These are phyloP conservation scores for Brenthis hecate DNA, from an alignment of 2,888 invertebrate genomes.

Conservation along the genomic window DNA sequence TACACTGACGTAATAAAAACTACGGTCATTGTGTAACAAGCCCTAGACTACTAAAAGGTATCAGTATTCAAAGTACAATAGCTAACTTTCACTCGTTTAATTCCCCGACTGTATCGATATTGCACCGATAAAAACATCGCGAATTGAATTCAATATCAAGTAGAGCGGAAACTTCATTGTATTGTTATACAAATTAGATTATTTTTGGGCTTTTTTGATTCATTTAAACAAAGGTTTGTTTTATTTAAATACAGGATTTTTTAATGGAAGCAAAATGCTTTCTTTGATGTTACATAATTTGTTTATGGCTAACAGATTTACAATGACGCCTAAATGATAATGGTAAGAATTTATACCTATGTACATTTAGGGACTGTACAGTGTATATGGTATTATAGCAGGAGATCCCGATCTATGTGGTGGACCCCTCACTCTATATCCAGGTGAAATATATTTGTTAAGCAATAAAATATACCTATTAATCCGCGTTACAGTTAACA, in stretches of 20 bases:
- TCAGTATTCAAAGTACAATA: constrained; percentile 47
- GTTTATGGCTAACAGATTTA: not conserved
- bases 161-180: constrained; percentile 54
- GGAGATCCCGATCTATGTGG: too few relatives aligned
- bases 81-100: constrained; percentile 62
- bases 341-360: too few relatives aligned
- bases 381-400: too few relatives aligned
- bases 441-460: too few relatives aligned
- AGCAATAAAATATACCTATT: too few relatives aligned
- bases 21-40: constrained; percentile 36
- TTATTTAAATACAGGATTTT: not conserved
- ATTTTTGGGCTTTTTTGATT: constrained; percentile 14
- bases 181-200: constrained; percentile 28
- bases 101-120: constrained; percentile 49
- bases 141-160: constrained; percentile 56
- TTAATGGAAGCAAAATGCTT: not conserved
- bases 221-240: not conserved
- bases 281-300: constrained; percentile 9
- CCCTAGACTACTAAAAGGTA: constrained; percentile 37
- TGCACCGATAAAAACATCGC: constrained; percentile 51
- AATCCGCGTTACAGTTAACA: too few relatives aligned
- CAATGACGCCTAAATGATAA: too few relatives aligned
- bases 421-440: too few relatives aligned
- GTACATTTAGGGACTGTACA: too few relatives aligned
- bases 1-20: constrained; percentile 32